These are phyloP conservation scores for Tholera decimalis DNA, from an alignment of 2,888 invertebrate genomes.

Conservation along the genomic window DNA sequence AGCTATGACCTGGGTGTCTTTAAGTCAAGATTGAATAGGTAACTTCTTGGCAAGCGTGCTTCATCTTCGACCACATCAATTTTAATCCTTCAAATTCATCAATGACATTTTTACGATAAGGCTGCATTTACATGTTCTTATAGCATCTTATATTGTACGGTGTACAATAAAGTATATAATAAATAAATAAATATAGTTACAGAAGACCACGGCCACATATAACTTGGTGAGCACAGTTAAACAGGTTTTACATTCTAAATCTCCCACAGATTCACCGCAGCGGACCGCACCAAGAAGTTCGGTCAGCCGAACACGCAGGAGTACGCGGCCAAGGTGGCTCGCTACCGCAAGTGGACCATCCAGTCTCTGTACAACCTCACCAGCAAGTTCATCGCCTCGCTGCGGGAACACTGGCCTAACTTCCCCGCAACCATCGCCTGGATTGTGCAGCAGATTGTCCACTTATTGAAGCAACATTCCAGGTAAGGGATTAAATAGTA, in stretches of 20 bases:
- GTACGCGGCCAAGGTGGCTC: conserved; percentile 94
- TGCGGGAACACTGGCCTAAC: conserved; percentile 96
- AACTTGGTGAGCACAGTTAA: too few relatives aligned
- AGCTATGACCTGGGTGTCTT: too few relatives aligned
- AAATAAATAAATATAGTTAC: too few relatives aligned
- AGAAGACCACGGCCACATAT: too few relatives aligned
- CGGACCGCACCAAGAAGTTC: conserved; percentile 93
- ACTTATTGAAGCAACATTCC: conserved; percentile 85
- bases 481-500: conserved; percentile 68
- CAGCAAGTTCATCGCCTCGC: conserved; percentile 95
- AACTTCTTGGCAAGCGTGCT: too few relatives aligned
- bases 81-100: too few relatives aligned
- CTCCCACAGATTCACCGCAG: conserved; percentile 78
- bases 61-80: too few relatives aligned
- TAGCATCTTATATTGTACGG: too few relatives aligned
- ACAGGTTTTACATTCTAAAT: neutral
- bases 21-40: too few relatives aligned
- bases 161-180: too few relatives aligned
- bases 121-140: too few relatives aligned
- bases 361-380: conserved; percentile 95
- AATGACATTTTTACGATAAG: too few relatives aligned
- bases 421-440: conserved; percentile 98
- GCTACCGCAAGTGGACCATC: conserved; percentile 95
- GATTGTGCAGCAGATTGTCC: conserved; percentile 97
- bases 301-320: conserved; percentile 94